Conservation (phyloP, 1,140 invertebrate species). For the Drosophila navojoa region DNA sequence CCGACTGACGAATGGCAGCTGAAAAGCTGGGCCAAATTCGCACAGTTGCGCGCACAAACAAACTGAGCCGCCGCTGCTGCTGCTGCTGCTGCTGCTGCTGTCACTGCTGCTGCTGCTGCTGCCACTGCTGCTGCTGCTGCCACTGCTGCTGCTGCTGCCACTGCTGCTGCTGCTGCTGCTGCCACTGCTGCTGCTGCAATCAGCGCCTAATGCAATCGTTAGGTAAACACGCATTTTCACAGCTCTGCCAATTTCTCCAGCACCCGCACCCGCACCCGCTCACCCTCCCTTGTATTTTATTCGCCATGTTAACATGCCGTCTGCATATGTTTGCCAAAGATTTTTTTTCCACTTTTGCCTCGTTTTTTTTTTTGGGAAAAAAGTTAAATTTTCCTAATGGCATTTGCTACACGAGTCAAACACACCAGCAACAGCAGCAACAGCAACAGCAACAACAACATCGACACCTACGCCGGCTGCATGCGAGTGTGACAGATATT, state of each 20-base stretch:
- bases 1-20: constrained; percentile 6
- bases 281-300: constrained; percentile 60
- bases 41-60: neutral
- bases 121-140: neutral
- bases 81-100: too few species aligned
- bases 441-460: constrained; percentile 19
- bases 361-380: constrained; percentile 16
- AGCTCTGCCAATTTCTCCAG: constrained; percentile 35
- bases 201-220: constrained; percentile 79
- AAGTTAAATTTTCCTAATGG: constrained; percentile 69
- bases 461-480: constrained; percentile 42
- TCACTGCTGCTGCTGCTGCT: constrained; percentile 29
- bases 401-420: constrained; percentile 53
- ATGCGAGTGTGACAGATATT: constrained; percentile 58
- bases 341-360: constrained; percentile 25
- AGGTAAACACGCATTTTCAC: constrained; percentile 65
- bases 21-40: constrained; percentile 6
- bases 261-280: neutral
- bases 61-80: constrained; percentile 34
- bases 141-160: too few species aligned
- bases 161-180: constrained; percentile 32
- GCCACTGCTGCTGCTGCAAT: constrained; percentile 55
- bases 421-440: constrained; percentile 18
- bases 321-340: constrained; percentile 71
- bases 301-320: constrained; percentile 76